A percentile compares a stretch with the other conserved stretches of the same genome.
These are phyloP conservation scores for Grapholita molesta DNA, from an alignment of 1,140 invertebrate species.

Conservation along the genomic window DNA sequence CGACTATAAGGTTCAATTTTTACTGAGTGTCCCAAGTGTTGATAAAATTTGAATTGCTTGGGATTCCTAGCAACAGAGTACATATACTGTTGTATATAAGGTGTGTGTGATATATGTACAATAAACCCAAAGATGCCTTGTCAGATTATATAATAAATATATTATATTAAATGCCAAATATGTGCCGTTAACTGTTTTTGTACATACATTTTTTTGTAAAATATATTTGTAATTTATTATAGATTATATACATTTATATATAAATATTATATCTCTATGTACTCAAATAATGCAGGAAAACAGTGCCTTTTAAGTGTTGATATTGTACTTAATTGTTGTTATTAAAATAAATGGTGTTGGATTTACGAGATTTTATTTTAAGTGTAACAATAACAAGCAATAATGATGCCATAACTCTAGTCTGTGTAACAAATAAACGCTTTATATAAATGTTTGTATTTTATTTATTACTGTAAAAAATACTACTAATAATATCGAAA, in stretches of 20 bases:
- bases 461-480: background rate
- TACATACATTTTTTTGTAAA: background rate
- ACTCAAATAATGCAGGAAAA: background rate
- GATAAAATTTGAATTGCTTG: too few relatives aligned
- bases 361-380: conserved; percentile 14
- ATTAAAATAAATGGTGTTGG: background rate
- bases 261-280: background rate
- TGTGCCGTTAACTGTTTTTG: background rate
- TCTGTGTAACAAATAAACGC: conserved; percentile 8
- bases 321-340: conserved; percentile 13
- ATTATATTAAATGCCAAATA: background rate
- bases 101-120: conserved; percentile 1
- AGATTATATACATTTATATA: background rate
- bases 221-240: background rate
- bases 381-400: conserved; percentile 18
- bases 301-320: conserved; percentile 2
- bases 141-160: background rate
- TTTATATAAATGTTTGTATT: conserved; percentile 1
- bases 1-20: too few relatives aligned
- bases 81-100: too few relatives aligned
- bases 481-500: background rate
- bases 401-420: conserved; percentile 14
- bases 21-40: too few relatives aligned
- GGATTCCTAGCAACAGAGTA: too few relatives aligned
- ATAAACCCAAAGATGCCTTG: conserved; percentile 3